phyloP scores from a whole-genome alignment of 2,113 vertebrate species.

The Rhea americana region DNA sequence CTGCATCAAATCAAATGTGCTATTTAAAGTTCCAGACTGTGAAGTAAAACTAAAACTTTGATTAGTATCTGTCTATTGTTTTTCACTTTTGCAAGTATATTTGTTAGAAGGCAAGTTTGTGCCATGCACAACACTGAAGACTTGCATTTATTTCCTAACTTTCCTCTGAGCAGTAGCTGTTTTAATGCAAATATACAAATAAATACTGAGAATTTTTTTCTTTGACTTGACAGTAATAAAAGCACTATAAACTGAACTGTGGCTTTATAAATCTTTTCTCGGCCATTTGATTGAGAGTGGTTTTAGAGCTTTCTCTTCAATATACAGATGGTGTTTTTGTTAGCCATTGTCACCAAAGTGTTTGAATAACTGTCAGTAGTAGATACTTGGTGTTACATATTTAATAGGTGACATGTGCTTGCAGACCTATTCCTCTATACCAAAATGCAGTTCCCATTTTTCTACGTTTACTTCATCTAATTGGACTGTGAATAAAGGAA shows the following conservation, averaged over 20 bases:
- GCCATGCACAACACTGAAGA: background rate
- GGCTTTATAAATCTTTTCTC: background rate
- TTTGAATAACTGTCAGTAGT: background rate
- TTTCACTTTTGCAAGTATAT: background rate
- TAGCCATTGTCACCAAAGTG: background rate
- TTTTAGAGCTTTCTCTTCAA: background rate
- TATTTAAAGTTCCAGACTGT: background rate
- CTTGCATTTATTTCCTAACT: background rate
- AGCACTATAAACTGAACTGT: background rate
- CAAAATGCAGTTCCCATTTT: background rate
- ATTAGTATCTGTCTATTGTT: background rate
- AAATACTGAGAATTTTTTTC: background rate
- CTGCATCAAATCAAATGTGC: background rate
- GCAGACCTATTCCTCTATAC: background rate
- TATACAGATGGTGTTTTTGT: background rate
- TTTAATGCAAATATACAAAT: background rate
- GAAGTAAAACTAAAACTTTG: background rate
- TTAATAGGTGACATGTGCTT: background rate
- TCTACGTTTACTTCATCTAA: constrained; percentile 22
- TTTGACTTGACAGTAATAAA: background rate
- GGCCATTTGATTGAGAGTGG: background rate
- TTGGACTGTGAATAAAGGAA: constrained; percentile 45
- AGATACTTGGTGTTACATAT: background rate
- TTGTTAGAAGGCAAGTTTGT: background rate
- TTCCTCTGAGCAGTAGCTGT: background rate